phyloP scores from a whole-genome alignment of 2,113 vertebrate genomes.

The Haemorhous mexicanus region DNA sequence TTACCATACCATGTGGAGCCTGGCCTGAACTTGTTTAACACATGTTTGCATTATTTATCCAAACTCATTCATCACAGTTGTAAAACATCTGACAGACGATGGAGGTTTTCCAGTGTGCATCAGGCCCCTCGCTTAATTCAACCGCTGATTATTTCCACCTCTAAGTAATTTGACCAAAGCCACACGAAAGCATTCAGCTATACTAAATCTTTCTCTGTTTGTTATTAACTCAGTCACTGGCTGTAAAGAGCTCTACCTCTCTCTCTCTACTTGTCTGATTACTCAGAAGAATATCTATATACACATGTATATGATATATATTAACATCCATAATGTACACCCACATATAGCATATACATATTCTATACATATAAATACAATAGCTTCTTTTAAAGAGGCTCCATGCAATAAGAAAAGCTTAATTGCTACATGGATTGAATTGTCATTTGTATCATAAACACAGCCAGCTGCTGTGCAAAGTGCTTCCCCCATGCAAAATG shows the following conservation, averaged over 20 bases:
- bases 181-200: not conserved
- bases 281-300: not conserved
- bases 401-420: not conserved
- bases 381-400: not conserved
- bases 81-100: constrained; percentile 26
- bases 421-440: not conserved
- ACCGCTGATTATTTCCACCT: constrained; percentile 25
- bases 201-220: not conserved
- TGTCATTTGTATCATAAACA: not conserved
- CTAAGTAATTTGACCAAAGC: constrained; percentile 27
- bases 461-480: not conserved
- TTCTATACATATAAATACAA: not conserved
- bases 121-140: not conserved
- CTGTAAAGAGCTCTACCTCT: not conserved
- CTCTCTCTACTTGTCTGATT: not conserved
- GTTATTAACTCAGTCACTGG: not conserved
- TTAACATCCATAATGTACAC: not conserved
- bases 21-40: constrained; percentile 48
- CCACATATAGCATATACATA: not conserved
- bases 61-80: constrained; percentile 45
- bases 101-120: constrained; percentile 38
- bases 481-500: not conserved
- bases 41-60: constrained; percentile 19
- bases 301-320: not conserved
- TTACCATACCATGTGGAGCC: not conserved